Evolutionary conservation across 64 coral and sea anemone species (phyloP).

Genomic region (Montipora efflorescens): DNA sequence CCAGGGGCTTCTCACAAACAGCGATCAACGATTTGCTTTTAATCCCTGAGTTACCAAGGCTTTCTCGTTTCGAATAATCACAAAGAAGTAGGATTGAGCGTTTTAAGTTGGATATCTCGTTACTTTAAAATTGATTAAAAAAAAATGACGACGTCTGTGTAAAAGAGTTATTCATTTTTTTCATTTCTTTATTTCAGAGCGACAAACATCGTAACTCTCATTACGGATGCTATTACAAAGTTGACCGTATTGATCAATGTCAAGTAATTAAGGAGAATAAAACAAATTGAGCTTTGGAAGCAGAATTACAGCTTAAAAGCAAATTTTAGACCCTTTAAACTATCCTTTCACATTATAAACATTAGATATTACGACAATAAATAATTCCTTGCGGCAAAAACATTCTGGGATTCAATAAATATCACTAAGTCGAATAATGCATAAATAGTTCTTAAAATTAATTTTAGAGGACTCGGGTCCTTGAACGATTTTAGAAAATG

Average conservation of each 20-base stretch:
- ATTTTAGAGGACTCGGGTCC: not conserved
- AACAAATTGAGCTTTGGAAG: not conserved
- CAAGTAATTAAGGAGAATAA: too few relatives aligned
- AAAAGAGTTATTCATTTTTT: not conserved
- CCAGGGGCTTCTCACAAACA: too few relatives aligned
- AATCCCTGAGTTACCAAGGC: too few relatives aligned
- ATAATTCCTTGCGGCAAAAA: conserved; percentile 4
- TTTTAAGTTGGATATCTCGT: too few relatives aligned
- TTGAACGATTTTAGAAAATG: not conserved
- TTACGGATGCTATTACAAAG: not conserved
- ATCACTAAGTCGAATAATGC: not conserved
- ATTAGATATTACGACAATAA: conserved; percentile 3
- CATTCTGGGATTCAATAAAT: conserved; percentile 34
- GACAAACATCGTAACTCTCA: not conserved
- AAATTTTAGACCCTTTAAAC: not conserved
- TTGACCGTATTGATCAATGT: not conserved
- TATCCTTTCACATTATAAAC: not conserved
- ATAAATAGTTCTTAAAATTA: conserved; percentile 3
- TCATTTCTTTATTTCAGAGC: not conserved
- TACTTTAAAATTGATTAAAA: too few relatives aligned
- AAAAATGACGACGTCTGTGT: not conserved
- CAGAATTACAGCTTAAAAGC: not conserved
- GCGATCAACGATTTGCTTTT: too few relatives aligned
- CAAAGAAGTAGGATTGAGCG: too few relatives aligned
- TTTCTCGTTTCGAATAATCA: too few relatives aligned